Evolutionary conservation across 2,797 vertebrate genomes (phyloP).

Genomic region (Pogonophryne albipinna): DNA sequence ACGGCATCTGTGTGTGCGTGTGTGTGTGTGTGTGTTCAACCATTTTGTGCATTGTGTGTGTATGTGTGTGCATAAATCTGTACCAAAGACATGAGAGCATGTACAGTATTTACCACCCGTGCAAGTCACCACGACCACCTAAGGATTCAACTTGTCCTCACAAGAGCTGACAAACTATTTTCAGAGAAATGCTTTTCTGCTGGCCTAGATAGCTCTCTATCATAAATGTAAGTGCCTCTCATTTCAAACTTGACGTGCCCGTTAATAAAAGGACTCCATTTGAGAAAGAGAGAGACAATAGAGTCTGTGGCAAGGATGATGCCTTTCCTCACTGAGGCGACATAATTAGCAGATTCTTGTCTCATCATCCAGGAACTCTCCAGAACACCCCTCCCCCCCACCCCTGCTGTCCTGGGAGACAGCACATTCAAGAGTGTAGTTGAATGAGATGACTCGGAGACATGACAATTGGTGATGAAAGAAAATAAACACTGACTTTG

Average conservation of each 20-base stretch:
- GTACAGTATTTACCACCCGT: conserved; percentile 56
- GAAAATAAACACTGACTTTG: not conserved
- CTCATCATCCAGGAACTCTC: conserved; percentile 58
- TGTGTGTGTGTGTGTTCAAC: conserved; percentile 9
- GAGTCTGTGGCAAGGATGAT: conserved; percentile 36
- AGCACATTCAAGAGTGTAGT: conserved; percentile 1
- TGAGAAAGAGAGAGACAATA: conserved; percentile 1
- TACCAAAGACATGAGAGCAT: conserved; percentile 48
- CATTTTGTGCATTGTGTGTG: conserved; percentile 38
- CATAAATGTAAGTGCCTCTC: conserved; percentile 35
- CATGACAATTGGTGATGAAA: too few relatives aligned
- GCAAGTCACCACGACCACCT: conserved; percentile 35
- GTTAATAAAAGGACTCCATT: conserved; percentile 32
- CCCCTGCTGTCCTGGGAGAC: conserved; percentile 28
- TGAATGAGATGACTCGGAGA: too few relatives aligned
- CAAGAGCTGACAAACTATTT: conserved; percentile 55
- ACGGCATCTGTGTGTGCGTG: conserved; percentile 45
- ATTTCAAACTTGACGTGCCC: conserved; percentile 51
- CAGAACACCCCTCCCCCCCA: conserved; percentile 10
- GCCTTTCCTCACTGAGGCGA: conserved; percentile 43
- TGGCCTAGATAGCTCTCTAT: conserved; percentile 43
- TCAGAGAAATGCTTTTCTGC: conserved; percentile 47
- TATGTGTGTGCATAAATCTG: conserved; percentile 5
- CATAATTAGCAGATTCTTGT: conserved; percentile 63
- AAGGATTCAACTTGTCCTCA: conserved; percentile 59